Conservation (phyloP, 2,797 vertebrate species). For the Lepus townsendii region DNA sequence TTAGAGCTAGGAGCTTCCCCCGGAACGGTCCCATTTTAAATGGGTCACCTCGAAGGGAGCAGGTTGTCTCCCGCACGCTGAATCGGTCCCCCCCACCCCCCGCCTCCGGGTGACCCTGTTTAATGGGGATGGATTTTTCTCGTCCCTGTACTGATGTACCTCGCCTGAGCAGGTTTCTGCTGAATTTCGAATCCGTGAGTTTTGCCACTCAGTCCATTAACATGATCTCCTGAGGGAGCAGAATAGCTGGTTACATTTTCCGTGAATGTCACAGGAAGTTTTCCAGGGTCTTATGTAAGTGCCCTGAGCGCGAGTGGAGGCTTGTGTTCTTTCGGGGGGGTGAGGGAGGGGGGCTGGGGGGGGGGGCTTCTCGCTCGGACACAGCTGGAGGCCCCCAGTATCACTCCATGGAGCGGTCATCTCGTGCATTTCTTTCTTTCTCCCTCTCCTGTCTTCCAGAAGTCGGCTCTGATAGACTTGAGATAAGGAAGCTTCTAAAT, state of each 20-base stretch:
- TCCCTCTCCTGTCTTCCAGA: neutral
- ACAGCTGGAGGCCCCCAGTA: neutral
- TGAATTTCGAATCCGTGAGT: slow-evolving; percentile 48
- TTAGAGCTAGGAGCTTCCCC: slow-evolving; percentile 60
- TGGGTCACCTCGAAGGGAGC: slow-evolving; percentile 77
- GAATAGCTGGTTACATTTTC: slow-evolving; percentile 81
- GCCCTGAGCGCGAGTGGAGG: slow-evolving; percentile 73
- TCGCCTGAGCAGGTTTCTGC: slow-evolving; percentile 75
- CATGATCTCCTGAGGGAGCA: slow-evolving; percentile 63
- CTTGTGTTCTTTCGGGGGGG: neutral
- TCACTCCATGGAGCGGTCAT: slow-evolving; percentile 18
- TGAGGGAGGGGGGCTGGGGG: neutral
- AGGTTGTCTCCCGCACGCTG: slow-evolving; percentile 68
- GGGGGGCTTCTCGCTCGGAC: neutral
- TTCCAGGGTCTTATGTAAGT: slow-evolving; percentile 86
- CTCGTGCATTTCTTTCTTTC: neutral
- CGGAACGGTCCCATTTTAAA: slow-evolving; percentile 75
- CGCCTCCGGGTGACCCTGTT: slow-evolving; percentile 74
- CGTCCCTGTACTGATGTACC: neutral
- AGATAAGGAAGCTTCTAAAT: slow-evolving; percentile 58
- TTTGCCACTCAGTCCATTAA: slow-evolving; percentile 81
- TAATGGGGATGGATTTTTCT: neutral
- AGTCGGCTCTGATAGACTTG: slow-evolving; percentile 46
- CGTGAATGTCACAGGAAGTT: slow-evolving; percentile 87
- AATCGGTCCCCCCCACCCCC: neutral